Percentiles rank a stretch among this genome's conserved stretches.
Evolutionary conservation across 2,797 vertebrate genomes (phyloP).

Genomic region (Argentina silus): DNA sequence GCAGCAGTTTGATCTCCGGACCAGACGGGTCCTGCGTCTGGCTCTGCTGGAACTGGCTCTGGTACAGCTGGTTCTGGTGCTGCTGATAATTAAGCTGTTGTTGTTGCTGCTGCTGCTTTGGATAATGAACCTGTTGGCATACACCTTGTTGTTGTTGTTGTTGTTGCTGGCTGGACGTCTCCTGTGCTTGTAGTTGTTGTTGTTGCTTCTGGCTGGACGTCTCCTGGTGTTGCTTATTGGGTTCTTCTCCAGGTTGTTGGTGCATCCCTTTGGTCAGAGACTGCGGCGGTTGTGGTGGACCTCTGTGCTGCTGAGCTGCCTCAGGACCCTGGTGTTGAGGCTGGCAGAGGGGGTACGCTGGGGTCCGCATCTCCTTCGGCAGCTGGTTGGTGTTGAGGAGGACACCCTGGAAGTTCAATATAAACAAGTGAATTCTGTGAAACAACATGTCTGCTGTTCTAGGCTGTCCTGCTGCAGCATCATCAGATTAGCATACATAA

Average conservation of each 20-base stretch:
- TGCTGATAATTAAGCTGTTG: conserved; percentile 3
- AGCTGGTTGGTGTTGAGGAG: conserved; percentile 79
- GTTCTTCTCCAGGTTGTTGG: conserved; percentile 35
- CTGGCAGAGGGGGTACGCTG: conserved; percentile 73
- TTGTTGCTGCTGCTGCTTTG: not conserved
- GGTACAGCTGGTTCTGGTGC: not conserved
- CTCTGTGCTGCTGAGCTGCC: conserved; percentile 29
- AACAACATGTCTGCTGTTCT: no score
- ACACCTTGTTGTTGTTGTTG: not conserved
- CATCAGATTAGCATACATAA: no score
- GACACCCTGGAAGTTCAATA: conserved; percentile 63
- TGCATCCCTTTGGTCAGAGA: conserved; percentile 29
- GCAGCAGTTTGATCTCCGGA: not conserved
- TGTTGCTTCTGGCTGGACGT: no score
- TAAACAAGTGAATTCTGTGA: not conserved
- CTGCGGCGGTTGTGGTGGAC: conserved; percentile 27
- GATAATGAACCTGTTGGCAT: not conserved
- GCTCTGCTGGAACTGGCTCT: not conserved
- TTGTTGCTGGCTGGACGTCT: no score
- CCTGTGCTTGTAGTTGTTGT: conserved; percentile 1
- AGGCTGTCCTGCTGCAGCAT: no score
- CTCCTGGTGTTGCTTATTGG: not conserved
- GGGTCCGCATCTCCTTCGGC: conserved; percentile 75
- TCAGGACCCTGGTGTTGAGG: conserved; percentile 35
- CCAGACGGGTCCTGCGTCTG: not conserved